phyloP scores from a whole-genome alignment of 2,797 vertebrate species.

The Atherinosoma microstoma region DNA sequence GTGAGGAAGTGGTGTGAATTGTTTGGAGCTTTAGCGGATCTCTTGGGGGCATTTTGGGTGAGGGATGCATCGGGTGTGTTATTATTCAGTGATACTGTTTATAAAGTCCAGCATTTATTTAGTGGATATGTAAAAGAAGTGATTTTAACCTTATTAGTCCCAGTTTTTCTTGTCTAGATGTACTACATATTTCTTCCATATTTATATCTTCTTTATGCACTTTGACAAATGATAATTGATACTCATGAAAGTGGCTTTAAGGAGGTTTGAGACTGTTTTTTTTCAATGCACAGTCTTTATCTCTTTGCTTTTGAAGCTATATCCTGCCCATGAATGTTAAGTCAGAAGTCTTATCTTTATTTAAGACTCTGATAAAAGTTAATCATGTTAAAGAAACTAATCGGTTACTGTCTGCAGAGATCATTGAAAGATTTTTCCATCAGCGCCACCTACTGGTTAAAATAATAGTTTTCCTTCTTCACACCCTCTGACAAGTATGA shows the following conservation, averaged over 20 bases:
- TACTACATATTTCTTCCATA: not conserved
- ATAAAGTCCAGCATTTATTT: not conserved
- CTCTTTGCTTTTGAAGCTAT: not conserved
- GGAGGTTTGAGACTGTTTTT: not conserved
- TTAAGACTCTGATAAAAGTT: no score
- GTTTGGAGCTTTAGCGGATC: slow-evolving; percentile 5
- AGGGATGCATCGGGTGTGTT: not conserved
- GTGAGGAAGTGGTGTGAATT: slow-evolving; percentile 10
- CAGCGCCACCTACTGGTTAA: slow-evolving; percentile 25
- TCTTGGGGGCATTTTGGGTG: slow-evolving; percentile 2
- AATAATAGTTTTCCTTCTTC: not conserved
- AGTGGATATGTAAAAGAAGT: not conserved
- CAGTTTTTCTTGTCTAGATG: no score
- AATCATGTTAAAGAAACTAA: no score
- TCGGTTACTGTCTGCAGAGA: not conserved
- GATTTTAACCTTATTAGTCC: no score
- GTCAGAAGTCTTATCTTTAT: no score
- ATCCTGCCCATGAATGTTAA: not conserved
- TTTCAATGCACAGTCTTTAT: not conserved
- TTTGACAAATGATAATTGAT: not conserved
- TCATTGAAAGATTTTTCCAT: not conserved
- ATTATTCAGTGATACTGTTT: no score
- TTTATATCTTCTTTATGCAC: not conserved
- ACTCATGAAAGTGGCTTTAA: no score
- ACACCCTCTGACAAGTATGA: not conserved